Base-by-base conservation (phyloP, 2,113 vertebrate species). In the Labeo rohita region DNA sequence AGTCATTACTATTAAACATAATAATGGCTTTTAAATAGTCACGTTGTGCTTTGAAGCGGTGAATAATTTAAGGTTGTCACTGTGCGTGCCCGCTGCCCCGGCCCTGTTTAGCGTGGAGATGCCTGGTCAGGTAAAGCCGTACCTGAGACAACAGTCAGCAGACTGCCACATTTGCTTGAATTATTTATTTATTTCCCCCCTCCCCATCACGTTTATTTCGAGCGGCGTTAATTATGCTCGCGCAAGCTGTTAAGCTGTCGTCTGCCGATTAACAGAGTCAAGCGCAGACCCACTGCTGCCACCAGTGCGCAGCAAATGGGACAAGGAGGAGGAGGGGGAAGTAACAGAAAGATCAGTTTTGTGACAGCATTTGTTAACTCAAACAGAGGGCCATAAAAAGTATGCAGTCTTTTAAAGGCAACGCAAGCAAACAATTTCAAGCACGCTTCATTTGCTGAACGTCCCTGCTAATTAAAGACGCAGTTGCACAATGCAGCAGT, bases 1-100 rank as follows among this genome's bases (percentile, higher is more conserved):
- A 94, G 93, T 94, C 93, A 94, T 95, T 95, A 94, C 94, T 93
- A 94, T 95, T 94, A 95, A 94, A 94, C 92, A 94, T 94, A 94
- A 94, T 94, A 94, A 95, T 93, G 94, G 94, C 93, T 94, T 94
- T 94, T 94, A 94, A 90, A 88, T 91, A 94, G 94, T 92, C 91
- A 89, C 89, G 28, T 89, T 91, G 91, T 87, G 91, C 91, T 92
- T 94, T 91, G 89, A 91, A 90, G 88, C 80, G 0, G 89, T 95
- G 92, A 95, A 95, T 95, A 90, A 95, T 95, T 95, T 91, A 95
- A 84, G 73, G 66, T 68, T 73, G 80, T 75, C 85, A 56, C 56
- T 43, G 68, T 72, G 68, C 2, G 6, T 52, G 72, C 50, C 50
- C 23, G n/a, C 68, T 56, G 82, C 78, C 81, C 79, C 50, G 50